These are phyloP conservation scores for Eupithecia centaureata DNA, from an alignment of 2,888 invertebrate species.

Conservation along the genomic window DNA sequence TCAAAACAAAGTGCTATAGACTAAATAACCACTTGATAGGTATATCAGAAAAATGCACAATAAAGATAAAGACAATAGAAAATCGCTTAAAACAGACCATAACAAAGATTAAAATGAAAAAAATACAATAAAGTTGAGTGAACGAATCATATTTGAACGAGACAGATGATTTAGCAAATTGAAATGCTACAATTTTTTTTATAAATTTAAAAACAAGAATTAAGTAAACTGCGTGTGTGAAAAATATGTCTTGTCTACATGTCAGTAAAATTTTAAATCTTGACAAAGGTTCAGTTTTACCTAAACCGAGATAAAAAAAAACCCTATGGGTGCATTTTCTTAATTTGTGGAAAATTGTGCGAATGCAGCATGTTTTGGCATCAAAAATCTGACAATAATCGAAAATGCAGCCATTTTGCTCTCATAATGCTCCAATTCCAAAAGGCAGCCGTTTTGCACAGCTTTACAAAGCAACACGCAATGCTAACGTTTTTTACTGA, in stretches of 20 bases:
- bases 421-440: background rate
- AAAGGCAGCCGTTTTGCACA: background rate
- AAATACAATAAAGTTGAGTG: background rate
- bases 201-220: too few species aligned
- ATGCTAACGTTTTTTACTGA: background rate
- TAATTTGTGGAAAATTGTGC: too few species aligned
- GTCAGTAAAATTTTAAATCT: background rate
- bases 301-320: too few species aligned
- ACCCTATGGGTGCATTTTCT: too few species aligned
- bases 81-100: background rate
- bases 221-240: background rate
- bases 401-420: background rate
- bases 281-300: background rate
- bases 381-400: background rate
- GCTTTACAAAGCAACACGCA: background rate
- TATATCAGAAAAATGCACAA: background rate
- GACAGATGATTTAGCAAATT: background rate
- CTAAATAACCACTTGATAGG: constrained; percentile 32
- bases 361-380: background rate
- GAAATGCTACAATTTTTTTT: background rate
- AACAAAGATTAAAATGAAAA: background rate
- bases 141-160: background rate
- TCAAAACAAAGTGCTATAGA: constrained; percentile 28
- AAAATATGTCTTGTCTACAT: background rate
- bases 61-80: background rate